A percentile compares a stretch with the other conserved stretches of the same genome.
Conservation (phyloP, 2,797 vertebrate species). For the Cossypha heuglini region DNA sequence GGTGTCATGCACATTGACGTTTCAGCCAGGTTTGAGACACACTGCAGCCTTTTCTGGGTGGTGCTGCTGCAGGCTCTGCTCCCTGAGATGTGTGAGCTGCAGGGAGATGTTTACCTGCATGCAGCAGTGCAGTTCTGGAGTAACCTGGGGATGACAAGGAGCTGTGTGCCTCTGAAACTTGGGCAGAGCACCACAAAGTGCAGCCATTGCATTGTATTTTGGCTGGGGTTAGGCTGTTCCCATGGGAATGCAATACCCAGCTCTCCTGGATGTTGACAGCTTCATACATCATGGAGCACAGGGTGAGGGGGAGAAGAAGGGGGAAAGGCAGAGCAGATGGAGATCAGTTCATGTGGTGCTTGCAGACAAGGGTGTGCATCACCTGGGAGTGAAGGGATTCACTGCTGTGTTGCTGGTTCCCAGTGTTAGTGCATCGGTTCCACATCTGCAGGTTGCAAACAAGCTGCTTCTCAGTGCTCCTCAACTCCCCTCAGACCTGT, state of each 20-base stretch:
- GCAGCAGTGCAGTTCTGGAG: not conserved
- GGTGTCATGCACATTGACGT: not conserved
- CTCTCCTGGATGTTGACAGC: not conserved
- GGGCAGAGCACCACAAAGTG: not conserved
- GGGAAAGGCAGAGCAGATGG: not conserved
- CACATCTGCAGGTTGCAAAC: not conserved
- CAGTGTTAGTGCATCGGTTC: accelerated
- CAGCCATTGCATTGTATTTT: not conserved
- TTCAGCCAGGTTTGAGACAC: not conserved
- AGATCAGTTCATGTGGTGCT: not conserved
- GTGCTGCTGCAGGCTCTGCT: not conserved
- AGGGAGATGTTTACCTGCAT: not conserved
- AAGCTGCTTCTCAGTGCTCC: not conserved
- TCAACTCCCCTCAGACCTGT: not conserved
- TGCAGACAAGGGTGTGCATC: not conserved
- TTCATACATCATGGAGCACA: not conserved
- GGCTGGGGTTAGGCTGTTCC: not conserved
- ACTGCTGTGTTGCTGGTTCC: not conserved
- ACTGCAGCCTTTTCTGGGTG: not conserved
- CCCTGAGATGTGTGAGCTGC: not conserved
- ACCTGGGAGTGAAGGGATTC: not conserved
- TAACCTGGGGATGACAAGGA: not conserved
- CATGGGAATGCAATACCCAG: accelerated
- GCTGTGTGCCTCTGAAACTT: not conserved
- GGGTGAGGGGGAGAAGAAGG: not conserved